Conservation (phyloP, 2,888 invertebrate species). For the Dynastes grantii region DNA sequence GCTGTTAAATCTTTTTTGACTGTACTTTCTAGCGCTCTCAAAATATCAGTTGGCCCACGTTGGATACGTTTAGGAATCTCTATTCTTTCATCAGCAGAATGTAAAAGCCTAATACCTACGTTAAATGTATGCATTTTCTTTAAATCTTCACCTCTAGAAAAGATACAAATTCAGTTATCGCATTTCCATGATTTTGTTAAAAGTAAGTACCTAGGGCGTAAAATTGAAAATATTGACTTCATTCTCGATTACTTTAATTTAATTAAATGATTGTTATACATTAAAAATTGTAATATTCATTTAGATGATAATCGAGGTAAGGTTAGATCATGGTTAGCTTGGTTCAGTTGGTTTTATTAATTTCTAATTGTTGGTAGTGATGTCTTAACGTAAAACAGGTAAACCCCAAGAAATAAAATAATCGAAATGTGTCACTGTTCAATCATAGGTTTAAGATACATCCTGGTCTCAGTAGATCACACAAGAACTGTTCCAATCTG, state of each 20-base stretch:
- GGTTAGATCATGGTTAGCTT: no score
- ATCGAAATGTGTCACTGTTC: background rate
- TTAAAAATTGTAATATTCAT: no score
- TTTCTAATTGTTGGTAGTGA: no score
- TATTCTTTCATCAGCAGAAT: conserved; percentile 68
- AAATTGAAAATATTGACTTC: conserved; percentile 41
- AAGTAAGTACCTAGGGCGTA: background rate
- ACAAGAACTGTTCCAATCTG: no score
- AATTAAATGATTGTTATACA: no score
- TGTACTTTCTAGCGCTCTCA: conserved; percentile 86
- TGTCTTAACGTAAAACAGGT: no score
- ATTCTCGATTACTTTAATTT: conserved; percentile 32
- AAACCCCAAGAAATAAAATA: no score
- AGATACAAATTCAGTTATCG: background rate
- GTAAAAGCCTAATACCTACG: conserved; percentile 27
- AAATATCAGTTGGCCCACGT: conserved; percentile 86
- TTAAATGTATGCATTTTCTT: conserved; percentile 26
- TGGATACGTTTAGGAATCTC: conserved; percentile 81
- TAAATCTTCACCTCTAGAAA: background rate
- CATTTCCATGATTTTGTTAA: background rate
- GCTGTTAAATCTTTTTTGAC: conserved; percentile 87
- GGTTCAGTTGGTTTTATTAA: no score
- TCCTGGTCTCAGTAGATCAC: no score
- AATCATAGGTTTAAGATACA: background rate
- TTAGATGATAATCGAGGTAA: no score